Base-by-base conservation (phyloP, 1,140 invertebrate species). In the Amphibalanus amphitrite region DNA sequence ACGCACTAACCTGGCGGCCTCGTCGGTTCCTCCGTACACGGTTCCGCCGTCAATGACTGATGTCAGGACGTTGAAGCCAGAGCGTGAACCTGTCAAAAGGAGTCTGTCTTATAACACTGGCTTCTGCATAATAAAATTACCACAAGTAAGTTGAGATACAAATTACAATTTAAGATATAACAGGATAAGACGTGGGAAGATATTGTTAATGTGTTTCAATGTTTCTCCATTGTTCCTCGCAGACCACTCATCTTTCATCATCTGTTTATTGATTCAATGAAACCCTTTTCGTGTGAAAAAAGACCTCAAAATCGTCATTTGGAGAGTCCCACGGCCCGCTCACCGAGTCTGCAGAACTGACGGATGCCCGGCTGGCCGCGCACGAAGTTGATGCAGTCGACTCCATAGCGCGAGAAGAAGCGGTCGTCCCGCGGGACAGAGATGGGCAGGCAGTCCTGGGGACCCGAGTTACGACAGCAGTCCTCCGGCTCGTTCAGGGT, bases 381-480 rank as follows among this genome's bases (percentile, higher is more conserved):
- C 25, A 80, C 77, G 73, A 85, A 83, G 73, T 83, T 82, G 75
- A 85, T 79, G 72, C 85, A 86, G 0, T 78, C 76, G 71, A 81
- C 79, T 8, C 80, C 77, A 79, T 90, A 94, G 29, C 91, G 83
- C 8, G 87, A 84, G 83, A 92, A 96, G 84, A 94, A 95, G 76
- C 92, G 91, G 80, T 97, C 94, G 78, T 94, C 90, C 70, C 89
- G 87, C 0, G 93, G 93, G 38, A 97, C 89, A 47, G 83, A 78
- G 74, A 97, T 95, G 79, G 94, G 91, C 78, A 94, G 89, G 79
- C 94, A 97, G 78, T 93, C 93, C 0, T 90, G 91, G 81, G 95
- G 91, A 77, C 91, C 91, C 20, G 88, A 80, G 30, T 91, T 87
- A 25, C 85, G 82, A 10, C 89, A 86, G 20, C 91, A 94, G 78